phyloP scores from a whole-genome alignment of 2,113 vertebrate species.

The Marmota flaviventris region DNA sequence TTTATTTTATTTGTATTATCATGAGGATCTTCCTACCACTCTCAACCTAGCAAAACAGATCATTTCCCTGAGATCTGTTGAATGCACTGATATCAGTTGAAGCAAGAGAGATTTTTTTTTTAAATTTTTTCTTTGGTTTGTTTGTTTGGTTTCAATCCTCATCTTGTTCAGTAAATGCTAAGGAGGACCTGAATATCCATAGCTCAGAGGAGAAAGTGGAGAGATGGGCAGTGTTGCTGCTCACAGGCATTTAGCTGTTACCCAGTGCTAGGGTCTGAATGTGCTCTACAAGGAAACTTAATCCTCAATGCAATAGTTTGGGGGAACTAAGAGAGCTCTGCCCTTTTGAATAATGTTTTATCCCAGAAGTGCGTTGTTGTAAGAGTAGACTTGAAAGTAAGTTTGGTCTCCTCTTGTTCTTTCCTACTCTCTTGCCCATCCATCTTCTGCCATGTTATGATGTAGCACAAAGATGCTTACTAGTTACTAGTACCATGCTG shows the following conservation, averaged over 20 bases:
- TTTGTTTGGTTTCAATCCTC: not conserved
- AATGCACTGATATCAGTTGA: not conserved
- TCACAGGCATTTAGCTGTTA: not conserved
- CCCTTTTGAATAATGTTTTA: not conserved
- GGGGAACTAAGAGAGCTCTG: too few species aligned
- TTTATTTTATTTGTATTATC: constrained; percentile 51
- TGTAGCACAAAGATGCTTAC: not conserved
- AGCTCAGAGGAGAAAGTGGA: not conserved
- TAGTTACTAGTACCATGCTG: not conserved
- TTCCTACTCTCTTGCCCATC: not conserved
- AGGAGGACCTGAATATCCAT: not conserved
- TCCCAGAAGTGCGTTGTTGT: not conserved
- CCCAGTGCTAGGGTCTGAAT: not conserved
- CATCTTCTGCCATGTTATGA: not conserved
- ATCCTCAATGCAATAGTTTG: not conserved
- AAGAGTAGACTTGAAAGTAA: not conserved
- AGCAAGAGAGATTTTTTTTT: not conserved
- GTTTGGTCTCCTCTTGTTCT: not conserved
- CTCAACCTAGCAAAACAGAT: not conserved
- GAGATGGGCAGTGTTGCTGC: fast-evolving
- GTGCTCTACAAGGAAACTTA: not conserved
- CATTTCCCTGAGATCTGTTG: not conserved
- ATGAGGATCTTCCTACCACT: not conserved
- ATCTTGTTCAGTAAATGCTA: not conserved
- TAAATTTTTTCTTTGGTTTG: not conserved